phyloP scores from a whole-genome alignment of 2,888 invertebrate genomes.

The Drosophila rubida region DNA sequence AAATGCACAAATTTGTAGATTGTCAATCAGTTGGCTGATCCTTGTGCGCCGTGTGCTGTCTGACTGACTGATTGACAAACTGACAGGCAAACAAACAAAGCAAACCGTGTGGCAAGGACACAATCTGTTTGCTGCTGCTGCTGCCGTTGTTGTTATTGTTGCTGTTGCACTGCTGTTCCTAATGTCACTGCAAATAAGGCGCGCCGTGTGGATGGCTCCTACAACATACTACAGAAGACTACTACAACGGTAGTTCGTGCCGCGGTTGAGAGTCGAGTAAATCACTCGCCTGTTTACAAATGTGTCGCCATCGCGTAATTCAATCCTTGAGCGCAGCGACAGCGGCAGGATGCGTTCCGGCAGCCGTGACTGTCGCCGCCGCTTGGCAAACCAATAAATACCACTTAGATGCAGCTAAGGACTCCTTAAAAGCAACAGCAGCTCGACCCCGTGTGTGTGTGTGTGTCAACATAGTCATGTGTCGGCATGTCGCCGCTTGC shows the following conservation, averaged over 20 bases:
- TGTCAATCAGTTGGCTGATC: constrained; percentile 67
- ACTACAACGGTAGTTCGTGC: constrained; percentile 62
- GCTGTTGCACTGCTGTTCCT: constrained; percentile 33
- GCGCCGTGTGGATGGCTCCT: constrained; percentile 58
- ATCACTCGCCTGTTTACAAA: constrained; percentile 76
- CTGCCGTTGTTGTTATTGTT: constrained; percentile 42
- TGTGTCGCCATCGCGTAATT: constrained; percentile 77
- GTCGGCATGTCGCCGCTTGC: constrained; percentile 74
- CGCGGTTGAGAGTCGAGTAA: constrained; percentile 45
- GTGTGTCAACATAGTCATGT: constrained; percentile 81
- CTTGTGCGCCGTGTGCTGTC: constrained; percentile 35
- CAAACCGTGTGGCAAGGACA: constrained; percentile 53
- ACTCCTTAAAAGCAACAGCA: constrained; percentile 22
- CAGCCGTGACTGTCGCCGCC: constrained; percentile 67
- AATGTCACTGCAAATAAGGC: constrained; percentile 74
- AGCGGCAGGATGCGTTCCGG: constrained; percentile 67
- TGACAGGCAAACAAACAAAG: constrained; percentile 59
- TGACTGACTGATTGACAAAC: constrained; percentile 42
- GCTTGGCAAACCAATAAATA: constrained; percentile 78
- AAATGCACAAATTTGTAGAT: constrained; percentile 75
- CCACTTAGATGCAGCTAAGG: constrained; percentile 68
- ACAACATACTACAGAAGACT: too few relatives aligned
- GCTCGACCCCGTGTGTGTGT: constrained; percentile 45
- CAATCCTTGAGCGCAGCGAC: constrained; percentile 66
- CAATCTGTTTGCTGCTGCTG: constrained; percentile 41